Percentiles rank a stretch among this genome's conserved stretches.
Conservation (phyloP, 2,797 vertebrate genomes). For the Lepilemur ruficaudatus region DNA sequence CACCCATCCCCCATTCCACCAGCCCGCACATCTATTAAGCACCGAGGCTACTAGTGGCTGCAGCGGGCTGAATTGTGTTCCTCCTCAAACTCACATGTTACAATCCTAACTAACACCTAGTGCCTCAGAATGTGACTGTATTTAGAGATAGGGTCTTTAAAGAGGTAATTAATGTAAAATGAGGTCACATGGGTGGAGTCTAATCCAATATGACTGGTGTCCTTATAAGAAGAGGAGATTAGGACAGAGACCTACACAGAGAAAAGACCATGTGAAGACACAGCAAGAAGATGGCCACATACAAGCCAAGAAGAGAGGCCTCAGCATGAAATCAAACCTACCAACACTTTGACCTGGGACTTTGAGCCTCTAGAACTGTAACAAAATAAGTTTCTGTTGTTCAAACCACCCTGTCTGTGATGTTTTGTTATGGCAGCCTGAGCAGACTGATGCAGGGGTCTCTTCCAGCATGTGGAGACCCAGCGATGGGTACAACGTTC, state of each 20-base stretch:
- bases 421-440: background rate
- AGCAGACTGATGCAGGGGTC: background rate
- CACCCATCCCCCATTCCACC: background rate
- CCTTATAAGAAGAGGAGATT: background rate
- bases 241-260: background rate
- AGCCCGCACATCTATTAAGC: background rate
- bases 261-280: background rate
- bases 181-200: background rate
- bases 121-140: background rate
- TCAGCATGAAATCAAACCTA: background rate
- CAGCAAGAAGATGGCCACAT: background rate
- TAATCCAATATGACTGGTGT: background rate
- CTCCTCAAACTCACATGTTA: background rate
- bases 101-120: background rate
- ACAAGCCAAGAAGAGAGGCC: background rate
- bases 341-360: background rate
- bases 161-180: background rate
- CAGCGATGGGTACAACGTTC: background rate
- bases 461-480: background rate
- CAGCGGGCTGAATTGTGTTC: background rate
- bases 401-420: fast-evolving
- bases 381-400: background rate
- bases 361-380: background rate
- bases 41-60: too few relatives aligned
- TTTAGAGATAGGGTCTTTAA: background rate